Evolutionary conservation across 2,113 vertebrate species (phyloP).

Genomic region (Panthera tigris): DNA sequence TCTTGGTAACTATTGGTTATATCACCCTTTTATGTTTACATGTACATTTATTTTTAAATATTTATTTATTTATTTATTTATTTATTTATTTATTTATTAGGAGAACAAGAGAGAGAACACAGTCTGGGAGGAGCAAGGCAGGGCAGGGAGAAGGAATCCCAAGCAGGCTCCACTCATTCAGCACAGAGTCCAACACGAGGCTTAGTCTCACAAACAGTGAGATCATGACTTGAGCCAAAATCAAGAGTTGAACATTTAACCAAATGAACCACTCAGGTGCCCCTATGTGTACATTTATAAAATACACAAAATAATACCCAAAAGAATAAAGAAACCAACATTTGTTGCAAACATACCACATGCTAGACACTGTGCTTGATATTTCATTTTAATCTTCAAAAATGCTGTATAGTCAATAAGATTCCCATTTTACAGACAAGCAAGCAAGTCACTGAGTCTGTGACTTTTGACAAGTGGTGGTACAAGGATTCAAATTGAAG

Average conservation of each 20-base stretch:
- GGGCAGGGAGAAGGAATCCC: too few species aligned
- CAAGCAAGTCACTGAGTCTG: background rate
- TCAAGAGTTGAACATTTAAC: too few species aligned
- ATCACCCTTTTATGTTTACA: background rate
- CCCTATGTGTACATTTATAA: conserved; percentile 2
- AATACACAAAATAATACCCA: background rate
- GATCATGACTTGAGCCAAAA: too few species aligned
- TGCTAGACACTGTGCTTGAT: background rate
- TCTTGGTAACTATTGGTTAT: background rate
- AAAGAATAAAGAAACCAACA: background rate
- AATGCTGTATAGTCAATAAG: background rate
- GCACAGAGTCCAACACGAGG: too few species aligned
- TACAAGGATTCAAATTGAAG: background rate
- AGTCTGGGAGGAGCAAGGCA: too few species aligned
- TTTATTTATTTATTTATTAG: too few species aligned
- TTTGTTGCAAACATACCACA: background rate
- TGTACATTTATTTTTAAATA: background rate
- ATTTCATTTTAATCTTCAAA: conserved; percentile 51
- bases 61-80: too few species aligned
- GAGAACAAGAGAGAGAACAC: too few species aligned
- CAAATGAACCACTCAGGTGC: too few species aligned
- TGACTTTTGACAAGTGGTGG: background rate
- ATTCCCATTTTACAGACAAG: background rate
- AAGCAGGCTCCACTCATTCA: too few species aligned
- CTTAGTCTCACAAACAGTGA: too few species aligned